Conservation (phyloP, 2,888 invertebrate genomes). For the Rhodophaea formosa region DNA sequence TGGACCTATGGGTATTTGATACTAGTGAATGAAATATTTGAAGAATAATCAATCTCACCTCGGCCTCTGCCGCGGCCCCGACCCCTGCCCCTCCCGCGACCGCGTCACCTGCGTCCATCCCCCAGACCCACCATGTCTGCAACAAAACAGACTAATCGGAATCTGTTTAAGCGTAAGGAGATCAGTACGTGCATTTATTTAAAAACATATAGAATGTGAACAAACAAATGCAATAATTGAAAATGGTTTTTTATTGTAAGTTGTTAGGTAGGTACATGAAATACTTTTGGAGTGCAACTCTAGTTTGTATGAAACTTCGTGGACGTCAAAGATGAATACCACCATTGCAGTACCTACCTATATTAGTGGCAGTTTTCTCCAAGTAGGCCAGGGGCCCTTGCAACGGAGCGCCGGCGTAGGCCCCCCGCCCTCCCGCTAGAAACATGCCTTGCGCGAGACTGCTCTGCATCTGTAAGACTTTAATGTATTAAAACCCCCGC, state of each 20-base stretch:
- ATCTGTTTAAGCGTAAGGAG: too few relatives aligned
- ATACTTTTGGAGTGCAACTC: too few relatives aligned
- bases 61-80: conserved; percentile 89
- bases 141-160: conserved; percentile 33
- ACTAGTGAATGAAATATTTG: too few relatives aligned
- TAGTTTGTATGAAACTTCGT: too few relatives aligned
- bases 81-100: conserved; percentile 93
- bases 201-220: too few relatives aligned
- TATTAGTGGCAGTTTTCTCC: conserved; percentile 95
- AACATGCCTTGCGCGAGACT: conserved; percentile 79
- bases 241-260: too few relatives aligned
- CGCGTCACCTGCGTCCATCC: conserved; percentile 92
- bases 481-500: not conserved
- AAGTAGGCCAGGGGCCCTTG: conserved; percentile 93
- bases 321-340: too few relatives aligned
- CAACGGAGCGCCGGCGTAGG: conserved; percentile 82
- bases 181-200: too few relatives aligned
- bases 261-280: too few relatives aligned
- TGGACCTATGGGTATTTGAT: too few relatives aligned
- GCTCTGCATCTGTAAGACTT: conserved; percentile 64
- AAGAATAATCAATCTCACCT: conserved; percentile 50
- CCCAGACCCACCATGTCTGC: conserved; percentile 86
- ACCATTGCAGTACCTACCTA: conserved; percentile 84
- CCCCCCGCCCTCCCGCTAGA: conserved; percentile 80
- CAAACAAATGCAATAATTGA: too few relatives aligned